Base-by-base conservation (phyloP, 2,797 vertebrate genomes). In the Alcedo quadribrachys region DNA sequence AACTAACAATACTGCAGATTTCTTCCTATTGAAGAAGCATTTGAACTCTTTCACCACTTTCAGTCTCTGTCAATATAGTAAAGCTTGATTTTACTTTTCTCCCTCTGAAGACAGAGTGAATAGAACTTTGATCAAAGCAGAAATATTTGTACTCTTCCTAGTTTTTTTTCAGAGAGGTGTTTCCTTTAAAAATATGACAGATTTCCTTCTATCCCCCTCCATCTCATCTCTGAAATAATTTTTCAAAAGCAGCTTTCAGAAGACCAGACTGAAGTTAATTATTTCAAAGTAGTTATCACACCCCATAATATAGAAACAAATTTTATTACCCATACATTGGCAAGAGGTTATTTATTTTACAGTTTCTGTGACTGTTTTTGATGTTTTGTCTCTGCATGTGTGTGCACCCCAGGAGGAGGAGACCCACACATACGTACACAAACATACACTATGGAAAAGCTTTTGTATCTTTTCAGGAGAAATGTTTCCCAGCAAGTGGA, bases 141-240 rank as follows among this genome's bases (percentile, higher is more conserved):
- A 87, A 2, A 5, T 74, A 83, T 66, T 66, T 69, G 37, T 66
- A 82, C 24, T 46, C 37, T 87, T 54, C 42, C 35, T 8, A 65
- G 45, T 30, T 78, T 54, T 35, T 43, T 87, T 33, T 81, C 35
- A 67, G 61, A 77, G 27, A 85, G 9, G 35, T 16, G 55, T 85
- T 90, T 77, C 9, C 76, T 90, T 84, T 68, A 88, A 89, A 88
- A 90, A 81, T 53, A 28, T 33, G 63, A 78, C 15, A 83, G 37
- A 86, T 75, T 86, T 91, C 40, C 68, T 92, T 92, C 91, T 53
- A 85, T 70, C 53, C 8, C 4, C 80, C 73, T 55, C 61, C 35
- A 90, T 76, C 70, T 81, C 54, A 87, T 89, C 85, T 82, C 69
- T 46, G 18, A 82, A 93, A 42, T 63, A 90, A 90, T 68, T 92